phyloP scores from a whole-genome alignment of 2,797 vertebrate genomes.

The Lutjanus argentimaculatus region DNA sequence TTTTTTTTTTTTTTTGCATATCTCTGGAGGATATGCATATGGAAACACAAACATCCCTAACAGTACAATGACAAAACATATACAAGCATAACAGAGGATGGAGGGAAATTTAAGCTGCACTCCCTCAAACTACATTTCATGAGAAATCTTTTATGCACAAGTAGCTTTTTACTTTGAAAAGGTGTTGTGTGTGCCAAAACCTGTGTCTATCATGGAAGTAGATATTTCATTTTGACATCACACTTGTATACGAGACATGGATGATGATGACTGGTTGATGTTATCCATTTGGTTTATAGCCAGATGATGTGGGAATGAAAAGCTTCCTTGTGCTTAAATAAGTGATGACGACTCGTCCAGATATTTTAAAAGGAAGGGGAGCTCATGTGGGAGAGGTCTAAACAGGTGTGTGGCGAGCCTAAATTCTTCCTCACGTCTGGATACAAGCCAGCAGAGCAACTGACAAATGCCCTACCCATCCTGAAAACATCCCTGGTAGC shows the following conservation, averaged over 20 bases:
- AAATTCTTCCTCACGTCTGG: conserved; percentile 46
- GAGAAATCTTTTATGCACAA: not conserved
- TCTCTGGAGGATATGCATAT: not conserved
- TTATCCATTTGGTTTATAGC: not conserved
- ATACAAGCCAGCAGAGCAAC: conserved; percentile 49
- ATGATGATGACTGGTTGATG: not conserved
- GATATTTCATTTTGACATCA: not conserved
- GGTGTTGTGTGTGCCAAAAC: not conserved
- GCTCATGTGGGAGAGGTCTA: not conserved
- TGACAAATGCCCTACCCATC: conserved; percentile 23
- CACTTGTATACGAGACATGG: not conserved
- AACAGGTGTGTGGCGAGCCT: conserved; percentile 48
- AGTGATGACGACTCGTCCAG: conserved; percentile 5
- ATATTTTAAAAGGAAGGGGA: not conserved
- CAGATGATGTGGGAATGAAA: conserved; percentile 44
- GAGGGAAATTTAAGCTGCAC: not conserved
- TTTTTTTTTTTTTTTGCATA: not conserved
- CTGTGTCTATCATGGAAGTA: not conserved
- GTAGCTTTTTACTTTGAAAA: not conserved
- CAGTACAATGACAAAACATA: not conserved
- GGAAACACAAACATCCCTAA: not conserved
- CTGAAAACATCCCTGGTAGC: not conserved
- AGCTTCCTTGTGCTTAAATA: conserved; percentile 13
- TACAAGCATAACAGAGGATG: not conserved
- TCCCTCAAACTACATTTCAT: not conserved